Base-by-base conservation (phyloP, 2,888 invertebrate genomes). In the Epiblema foenella region DNA sequence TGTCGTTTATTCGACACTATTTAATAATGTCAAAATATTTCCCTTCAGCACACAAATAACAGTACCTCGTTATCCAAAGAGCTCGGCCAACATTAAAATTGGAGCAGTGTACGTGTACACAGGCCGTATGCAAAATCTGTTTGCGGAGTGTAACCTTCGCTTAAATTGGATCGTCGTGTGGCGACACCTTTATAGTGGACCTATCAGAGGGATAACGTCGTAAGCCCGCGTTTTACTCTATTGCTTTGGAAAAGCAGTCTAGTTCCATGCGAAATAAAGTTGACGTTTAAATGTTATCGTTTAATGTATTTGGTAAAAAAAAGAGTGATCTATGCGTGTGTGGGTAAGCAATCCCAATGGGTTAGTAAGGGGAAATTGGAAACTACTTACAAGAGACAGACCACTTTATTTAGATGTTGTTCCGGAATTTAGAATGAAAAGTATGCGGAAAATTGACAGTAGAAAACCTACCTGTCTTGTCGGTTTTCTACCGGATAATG, bases 81-180 rank as follows among this genome's bases (percentile, higher is more conserved):
- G 49, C 49, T 62, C 33, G 29, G 60, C 29, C 46, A 60, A 60
- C 49, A 60, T 46, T 46, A n/a, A 60, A 60, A 60, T 60, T 60
- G 60, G 42, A 49, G 17, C 42, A n/a, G 56, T 29, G 52, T 52
- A 24, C 42, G 56, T 29, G 52, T 52, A 24, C 42, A 60, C 29
- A 7, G 46, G 56, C 20, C n/a, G 52, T 56, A 49, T 49, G 46
- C 60, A 46, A 29, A 49, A 49, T 17, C 11, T 46, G 29, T 46
- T 46, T 60, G 24, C n/a, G 46, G 46, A 60, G 62, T 37, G 51
- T 63, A 63, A 63, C 63, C 51, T 63, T 63, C 63, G 37, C 18
- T 18, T 33, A 63, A 63, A 63, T 63, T 63, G 52, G 37, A 63
- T 51, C 49, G 52, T 24, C 56, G 52, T 52, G 52, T 63, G 52